Evolutionary conservation across 2,113 vertebrate species (phyloP), one percentile per base, ranked within the genome.

Genomic region (Callipepla californica): DNA sequence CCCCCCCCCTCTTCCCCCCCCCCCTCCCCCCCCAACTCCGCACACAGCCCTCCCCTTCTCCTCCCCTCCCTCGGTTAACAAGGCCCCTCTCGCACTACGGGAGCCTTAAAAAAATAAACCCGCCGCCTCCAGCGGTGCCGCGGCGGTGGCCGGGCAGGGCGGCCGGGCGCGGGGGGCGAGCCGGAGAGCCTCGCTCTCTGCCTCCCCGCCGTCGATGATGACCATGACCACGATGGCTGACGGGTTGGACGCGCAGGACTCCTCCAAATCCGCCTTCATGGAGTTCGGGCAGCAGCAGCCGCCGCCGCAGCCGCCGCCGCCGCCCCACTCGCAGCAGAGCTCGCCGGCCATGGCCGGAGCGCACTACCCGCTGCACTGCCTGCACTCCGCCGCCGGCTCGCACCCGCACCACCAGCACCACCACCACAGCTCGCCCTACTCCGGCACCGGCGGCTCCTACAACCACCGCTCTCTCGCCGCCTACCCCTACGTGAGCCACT

Each of bases 151-250:
- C 96, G 97, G 94, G 92, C 96, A 97, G 96, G 86, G 97, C 95
- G 96, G 96, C 95, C 96, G 95, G 97, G 92, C 82, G 93, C 93
- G 95, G 95, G 97, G 96, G 97, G 97, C 96, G 96, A 97, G 97
- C 96, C 97, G 95, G 95, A 96, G 97, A 97, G 97, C 96, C 97
- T 94, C 89, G 97, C 96, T 96, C 97, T 98, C 99, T 98, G 98
- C 98, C 98, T 98, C 98, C 98, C 98, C 98, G 98, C 99, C 98
- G 99, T 99, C 99, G 98, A 99, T 99, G 99, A 99, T 99, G 99
- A 99, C 99, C 99, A 99, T 99, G 99, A 99, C 99, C 98, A 98
- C 99, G 98, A 99, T 99, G 99, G 99, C 99, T 99, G 99, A 99
- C 98, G 99, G 99, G 98, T 98, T 99, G 98, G 99, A 99, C 97